Base-by-base conservation (phyloP, 2,797 vertebrate genomes). In the Acipenser oxyrinchus region DNA sequence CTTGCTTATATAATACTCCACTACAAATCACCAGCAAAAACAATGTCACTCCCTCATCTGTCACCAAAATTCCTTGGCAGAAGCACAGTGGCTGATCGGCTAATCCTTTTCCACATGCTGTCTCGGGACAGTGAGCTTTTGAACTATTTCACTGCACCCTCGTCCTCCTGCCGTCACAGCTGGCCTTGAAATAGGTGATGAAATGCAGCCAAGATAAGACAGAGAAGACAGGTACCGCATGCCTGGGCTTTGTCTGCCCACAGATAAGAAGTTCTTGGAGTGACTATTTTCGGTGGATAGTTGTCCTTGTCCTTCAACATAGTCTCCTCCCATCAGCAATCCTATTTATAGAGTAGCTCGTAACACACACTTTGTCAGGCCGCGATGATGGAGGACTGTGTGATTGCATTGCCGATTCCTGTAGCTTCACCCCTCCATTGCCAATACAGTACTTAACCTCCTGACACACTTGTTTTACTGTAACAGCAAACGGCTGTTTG, bases 261-360 rank as follows among this genome's bases (percentile, higher is more conserved):
- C 18, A 68, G 75, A 77, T 75, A 76, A 77, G 75, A 67, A 66
- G 58, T 72, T 73, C 70, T 70, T 70, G 51, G 57, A 66, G 10
- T 60, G 68, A 68, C 70, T 76, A 77, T 80, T 75, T 78, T 69
- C 63, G 67, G 72, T 66, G 65, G 15, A 53, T 50, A 60, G 66
- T 23, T 15, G 69, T 62, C 66, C 64, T 37, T 69, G 69, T 57
- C 60, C 51, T 68, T 64, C 55, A 67, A 61, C 62, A 49, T 53
- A 60, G 63, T 66, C 51, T 11, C 51, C 55, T 49, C 52, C 58
- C 49, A 58, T 61, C 55, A 6, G 58, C 64, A 71, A 71, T 71
- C 62, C 65, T 67, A 62, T 64, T 64, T 60, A 64, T 67, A 64
- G 64, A 70, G 49, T 60, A 49, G 59, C 62, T 62, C 62, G 48